These are phyloP conservation scores for Plebejus argus DNA, from an alignment of 2,888 invertebrate species.

Conservation along the genomic window DNA sequence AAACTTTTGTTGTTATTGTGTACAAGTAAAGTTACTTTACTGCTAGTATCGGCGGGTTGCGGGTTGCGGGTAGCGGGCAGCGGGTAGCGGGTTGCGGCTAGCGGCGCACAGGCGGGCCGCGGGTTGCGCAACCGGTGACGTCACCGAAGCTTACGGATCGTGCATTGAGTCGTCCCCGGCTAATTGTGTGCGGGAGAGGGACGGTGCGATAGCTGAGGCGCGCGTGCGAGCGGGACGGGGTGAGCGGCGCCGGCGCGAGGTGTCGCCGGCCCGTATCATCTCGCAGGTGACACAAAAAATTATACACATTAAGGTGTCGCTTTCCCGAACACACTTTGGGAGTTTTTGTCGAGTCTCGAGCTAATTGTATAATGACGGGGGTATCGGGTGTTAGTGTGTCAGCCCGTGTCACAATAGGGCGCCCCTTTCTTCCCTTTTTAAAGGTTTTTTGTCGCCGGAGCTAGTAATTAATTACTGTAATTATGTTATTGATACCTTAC, in stretches of 20 bases:
- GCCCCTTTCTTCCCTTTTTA: background rate
- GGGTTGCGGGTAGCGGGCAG: constrained; percentile 8
- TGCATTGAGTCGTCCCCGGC: background rate
- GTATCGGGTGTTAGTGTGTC: background rate
- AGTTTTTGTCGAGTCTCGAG: constrained; percentile 11
- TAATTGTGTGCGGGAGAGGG: background rate
- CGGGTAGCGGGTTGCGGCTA: background rate
- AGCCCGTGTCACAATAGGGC: constrained; percentile 18
- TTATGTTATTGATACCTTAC: background rate
- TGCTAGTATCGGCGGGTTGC: background rate
- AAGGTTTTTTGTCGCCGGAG: background rate
- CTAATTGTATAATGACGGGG: constrained; percentile 9
- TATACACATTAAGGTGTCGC: constrained; percentile 29
- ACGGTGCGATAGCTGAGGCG: background rate
- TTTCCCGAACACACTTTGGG: constrained; percentile 10
- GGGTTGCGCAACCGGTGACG: constrained; percentile 11
- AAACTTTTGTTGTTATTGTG: constrained; percentile 22
- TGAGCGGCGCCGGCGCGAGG: constrained; percentile 30
- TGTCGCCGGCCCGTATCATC: constrained; percentile 19
- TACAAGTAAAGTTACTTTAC: constrained; percentile 17
- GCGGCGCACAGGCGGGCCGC: constrained; percentile 15
- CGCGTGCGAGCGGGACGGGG: constrained; percentile 35
- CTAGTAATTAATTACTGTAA: background rate
- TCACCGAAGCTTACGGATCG: background rate
- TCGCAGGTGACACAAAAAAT: constrained; percentile 19